Conservation (phyloP, 2,797 vertebrate genomes). For the Hemibagrus guttatus region DNA sequence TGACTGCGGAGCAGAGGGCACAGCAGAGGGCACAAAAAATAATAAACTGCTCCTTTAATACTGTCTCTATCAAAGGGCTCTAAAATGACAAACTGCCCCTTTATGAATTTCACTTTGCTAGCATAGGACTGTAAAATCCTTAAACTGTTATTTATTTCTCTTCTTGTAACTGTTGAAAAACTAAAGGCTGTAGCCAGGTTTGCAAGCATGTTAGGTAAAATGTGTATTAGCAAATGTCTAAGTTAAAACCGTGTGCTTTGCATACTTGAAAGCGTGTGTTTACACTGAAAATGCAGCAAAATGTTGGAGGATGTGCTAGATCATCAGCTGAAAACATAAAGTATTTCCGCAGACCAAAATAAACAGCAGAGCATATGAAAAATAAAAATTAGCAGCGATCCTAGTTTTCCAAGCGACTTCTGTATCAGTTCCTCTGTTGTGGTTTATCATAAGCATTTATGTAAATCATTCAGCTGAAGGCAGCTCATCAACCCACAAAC, state of each 20-base stretch:
- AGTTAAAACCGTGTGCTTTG: neutral
- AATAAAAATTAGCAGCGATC: neutral
- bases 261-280: neutral
- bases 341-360: neutral
- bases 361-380: neutral
- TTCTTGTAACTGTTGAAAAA: neutral
- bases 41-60: neutral
- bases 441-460: neutral
- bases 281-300: neutral
- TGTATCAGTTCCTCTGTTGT: neutral
- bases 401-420: neutral
- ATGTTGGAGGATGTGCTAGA: neutral
- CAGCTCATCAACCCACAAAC: neutral
- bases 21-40: neutral
- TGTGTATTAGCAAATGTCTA: neutral
- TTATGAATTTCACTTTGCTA: neutral
- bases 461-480: neutral
- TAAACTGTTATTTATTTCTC: neutral
- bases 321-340: neutral
- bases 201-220: neutral
- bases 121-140: neutral
- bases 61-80: neutral
- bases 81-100: neutral
- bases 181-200: neutral
- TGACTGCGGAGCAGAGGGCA: too few relatives aligned